Base-by-base conservation (phyloP, 1,140 invertebrate species). In the Nomia melanderi region DNA sequence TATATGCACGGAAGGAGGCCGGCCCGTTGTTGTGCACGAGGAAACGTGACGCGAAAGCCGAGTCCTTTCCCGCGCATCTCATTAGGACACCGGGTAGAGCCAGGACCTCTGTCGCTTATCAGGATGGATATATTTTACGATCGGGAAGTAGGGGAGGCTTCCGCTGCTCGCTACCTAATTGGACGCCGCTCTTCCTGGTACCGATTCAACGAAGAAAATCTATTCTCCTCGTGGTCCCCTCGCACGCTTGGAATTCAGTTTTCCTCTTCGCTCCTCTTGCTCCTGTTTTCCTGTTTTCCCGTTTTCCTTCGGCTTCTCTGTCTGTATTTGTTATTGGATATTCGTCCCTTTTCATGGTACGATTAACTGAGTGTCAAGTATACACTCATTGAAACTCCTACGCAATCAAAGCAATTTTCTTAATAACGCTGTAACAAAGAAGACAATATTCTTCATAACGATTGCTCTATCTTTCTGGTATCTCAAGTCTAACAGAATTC, bases 31-130 rank as follows among this genome's bases (percentile, higher is more conserved):
- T 69, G 60, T 17, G 78, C 72, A 77, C 81, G 78, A 78, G 82
- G 82, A 84, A 84, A 84, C 83, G 83, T 85, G 83, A 85, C 70
- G 82, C 82, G 82, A 85, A 85, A 85, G 78, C 82, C 71, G 82
- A 85, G 82, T 84, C 74, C 78, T 84, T 81, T 78, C 29, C 78
- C 73, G 70, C 81, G 83, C 83, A 84, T 84, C 83, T 84, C 83
- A 84, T 84, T 84, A 84, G 78, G 78, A 81, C 73, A 82, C 79
- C 47, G 23, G 41, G 14, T 23, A 6, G 31, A 39, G 69, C 27
- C 54, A 73, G 82, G 82, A 79, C 57, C 81, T 78, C 76, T 65
- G 31, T 63, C 64, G 71, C 83, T 85, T 85, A 85, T 85, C 83
- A 74, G 74, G 75, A 76, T 71, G 79, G 82, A 85, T 80, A 79